Percentiles rank a stretch among this genome's conserved stretches.
Conservation (phyloP, 2,797 vertebrate species). For the Melanotaenia trifasciata region DNA sequence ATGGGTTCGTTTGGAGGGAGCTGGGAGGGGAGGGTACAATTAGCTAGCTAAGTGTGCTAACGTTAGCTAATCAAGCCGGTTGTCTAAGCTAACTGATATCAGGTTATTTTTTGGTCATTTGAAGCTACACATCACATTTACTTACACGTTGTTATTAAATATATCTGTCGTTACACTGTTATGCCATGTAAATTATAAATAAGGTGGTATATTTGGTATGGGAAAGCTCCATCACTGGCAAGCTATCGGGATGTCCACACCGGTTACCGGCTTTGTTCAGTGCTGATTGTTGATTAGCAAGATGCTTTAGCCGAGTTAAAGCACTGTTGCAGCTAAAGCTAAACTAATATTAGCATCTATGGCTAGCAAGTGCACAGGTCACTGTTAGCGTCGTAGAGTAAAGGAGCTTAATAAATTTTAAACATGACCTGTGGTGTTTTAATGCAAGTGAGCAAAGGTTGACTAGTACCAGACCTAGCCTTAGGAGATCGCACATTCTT, state of each 20-base stretch:
- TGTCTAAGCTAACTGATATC: constrained; percentile 57
- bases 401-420: constrained; percentile 13
- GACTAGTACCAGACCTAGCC: constrained; percentile 20
- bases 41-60: constrained; percentile 75
- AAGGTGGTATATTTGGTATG: neutral
- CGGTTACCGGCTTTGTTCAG: constrained; percentile 81
- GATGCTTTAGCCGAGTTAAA: constrained; percentile 50
- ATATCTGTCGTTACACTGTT: neutral
- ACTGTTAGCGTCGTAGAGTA: constrained; percentile 23
- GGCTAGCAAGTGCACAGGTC: constrained; percentile 30
- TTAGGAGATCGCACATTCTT: constrained; percentile 10
- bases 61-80: constrained; percentile 71
- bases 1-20: constrained; percentile 62
- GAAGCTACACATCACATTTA: neutral
- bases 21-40: constrained; percentile 75
- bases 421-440: constrained; percentile 16
- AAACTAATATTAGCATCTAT: constrained; percentile 7
- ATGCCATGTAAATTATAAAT: neutral
- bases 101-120: constrained; percentile 15
- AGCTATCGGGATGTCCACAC: constrained; percentile 42
- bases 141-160: neutral
- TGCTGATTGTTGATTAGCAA: constrained; percentile 52
- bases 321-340: constrained; percentile 18
- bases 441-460: constrained; percentile 16
- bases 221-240: constrained; percentile 15